These are phyloP conservation scores for Amphiprion percula DNA, from an alignment of 2,113 vertebrate genomes.

Conservation along the genomic window DNA sequence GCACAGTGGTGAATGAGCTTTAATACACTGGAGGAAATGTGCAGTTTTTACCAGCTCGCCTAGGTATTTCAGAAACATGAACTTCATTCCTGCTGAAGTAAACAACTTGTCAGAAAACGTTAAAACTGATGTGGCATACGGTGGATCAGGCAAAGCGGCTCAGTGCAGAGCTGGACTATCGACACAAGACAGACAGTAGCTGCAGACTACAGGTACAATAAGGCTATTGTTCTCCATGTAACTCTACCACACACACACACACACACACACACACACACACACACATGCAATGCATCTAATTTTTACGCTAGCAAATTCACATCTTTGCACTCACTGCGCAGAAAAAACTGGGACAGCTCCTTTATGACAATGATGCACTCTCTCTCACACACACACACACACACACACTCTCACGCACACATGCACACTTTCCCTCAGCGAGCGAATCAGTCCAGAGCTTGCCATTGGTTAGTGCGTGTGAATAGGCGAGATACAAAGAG, in stretches of 20 bases:
- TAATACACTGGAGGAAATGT: background rate
- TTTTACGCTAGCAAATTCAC: constrained; percentile 39
- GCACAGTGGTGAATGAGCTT: too few species aligned
- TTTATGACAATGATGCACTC: constrained; percentile 17
- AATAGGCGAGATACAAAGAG: constrained; percentile 70
- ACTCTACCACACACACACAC: constrained; percentile 57
- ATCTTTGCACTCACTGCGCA: background rate
- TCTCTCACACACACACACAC: constrained; percentile 9
- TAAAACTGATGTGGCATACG: background rate
- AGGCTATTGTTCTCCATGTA: constrained; percentile 73
- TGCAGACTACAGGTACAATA: constrained; percentile 71
- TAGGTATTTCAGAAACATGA: background rate
- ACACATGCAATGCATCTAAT: constrained; percentile 14
- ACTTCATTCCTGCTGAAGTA: background rate
- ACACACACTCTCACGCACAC: background rate
- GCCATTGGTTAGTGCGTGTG: constrained; percentile 47
- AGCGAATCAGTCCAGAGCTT: constrained; percentile 33
- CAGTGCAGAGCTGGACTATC: constrained; percentile 14
- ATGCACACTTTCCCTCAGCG: background rate
- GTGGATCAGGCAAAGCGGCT: background rate
- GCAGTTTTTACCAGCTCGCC: background rate
- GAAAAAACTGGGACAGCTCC: constrained; percentile 22
- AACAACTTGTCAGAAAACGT: background rate
- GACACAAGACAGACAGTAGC: constrained; percentile 38
- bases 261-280: constrained; percentile 21